These are phyloP conservation scores for Palythoa heliodiscus DNA, from an alignment of 92 coral and sea anemone species.

Conservation along the genomic window DNA sequence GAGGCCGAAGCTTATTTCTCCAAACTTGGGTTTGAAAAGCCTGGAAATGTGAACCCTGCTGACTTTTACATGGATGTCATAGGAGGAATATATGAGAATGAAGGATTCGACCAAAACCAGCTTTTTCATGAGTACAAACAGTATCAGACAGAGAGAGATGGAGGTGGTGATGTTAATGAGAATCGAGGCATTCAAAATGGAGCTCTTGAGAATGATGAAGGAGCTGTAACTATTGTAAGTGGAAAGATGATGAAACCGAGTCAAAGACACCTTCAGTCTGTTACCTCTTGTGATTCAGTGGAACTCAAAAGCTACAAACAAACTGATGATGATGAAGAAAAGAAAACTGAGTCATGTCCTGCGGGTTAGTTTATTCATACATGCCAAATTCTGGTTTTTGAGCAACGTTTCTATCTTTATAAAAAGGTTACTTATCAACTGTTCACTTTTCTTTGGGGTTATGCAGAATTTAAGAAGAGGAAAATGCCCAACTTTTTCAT, in stretches of 20 bases:
- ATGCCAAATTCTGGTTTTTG: too few species aligned
- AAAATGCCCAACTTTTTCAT: constrained; percentile 44
- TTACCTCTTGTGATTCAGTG: not conserved
- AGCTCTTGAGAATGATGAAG: not conserved
- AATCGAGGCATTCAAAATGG: not conserved
- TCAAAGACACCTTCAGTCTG: not conserved
- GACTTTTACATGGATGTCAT: constrained; percentile 75
- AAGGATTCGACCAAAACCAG: constrained; percentile 31
- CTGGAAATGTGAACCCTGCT: constrained; percentile 66
- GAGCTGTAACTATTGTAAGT: not conserved
- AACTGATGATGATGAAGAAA: not conserved
- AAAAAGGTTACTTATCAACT: not conserved
- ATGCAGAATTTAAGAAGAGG: constrained; percentile 32
- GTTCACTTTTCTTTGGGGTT: not conserved
- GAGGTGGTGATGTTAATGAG: not conserved
- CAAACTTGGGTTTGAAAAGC: constrained; percentile 55
- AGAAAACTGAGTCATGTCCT: not conserved
- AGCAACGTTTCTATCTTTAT: not conserved
- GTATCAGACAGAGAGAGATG: constrained; percentile 34
- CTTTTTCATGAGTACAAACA: constrained; percentile 28
- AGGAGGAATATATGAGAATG: constrained; percentile 47
- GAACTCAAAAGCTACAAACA: constrained; percentile 9
- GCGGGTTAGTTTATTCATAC: not conserved
- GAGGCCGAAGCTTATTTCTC: constrained; percentile 59
- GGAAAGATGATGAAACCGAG: not conserved